These are phyloP conservation scores for Pristionchus fissidentatus DNA, from an alignment of 2,888 invertebrate species.

Conservation along the genomic window DNA sequence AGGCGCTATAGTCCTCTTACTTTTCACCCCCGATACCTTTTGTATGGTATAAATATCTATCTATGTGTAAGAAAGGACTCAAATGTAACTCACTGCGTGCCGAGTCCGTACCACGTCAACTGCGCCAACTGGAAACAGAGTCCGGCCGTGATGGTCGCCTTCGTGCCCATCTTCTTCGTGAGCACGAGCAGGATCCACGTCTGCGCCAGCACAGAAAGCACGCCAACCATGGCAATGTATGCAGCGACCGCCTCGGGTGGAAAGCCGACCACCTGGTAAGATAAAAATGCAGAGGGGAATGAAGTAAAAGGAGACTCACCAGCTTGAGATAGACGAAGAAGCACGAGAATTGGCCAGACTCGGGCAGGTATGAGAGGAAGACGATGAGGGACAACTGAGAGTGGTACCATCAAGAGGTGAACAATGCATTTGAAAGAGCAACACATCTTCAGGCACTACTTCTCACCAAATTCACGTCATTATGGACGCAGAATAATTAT, in stretches of 20 bases:
- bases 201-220: constrained; percentile 93
- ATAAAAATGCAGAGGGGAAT: neutral
- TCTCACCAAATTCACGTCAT: too few species aligned
- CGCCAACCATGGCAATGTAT: constrained; percentile 96
- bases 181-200: constrained; percentile 81
- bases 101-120: constrained; percentile 83
- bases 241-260: constrained; percentile 94
- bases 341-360: constrained; percentile 97
- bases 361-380: constrained; percentile 96
- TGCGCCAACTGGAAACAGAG: constrained; percentile 96
- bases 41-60: too few species aligned
- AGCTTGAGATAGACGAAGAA: constrained; percentile 98
- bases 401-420: neutral
- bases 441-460: too few species aligned
- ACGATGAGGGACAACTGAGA: constrained; percentile 96
- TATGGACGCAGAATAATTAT: too few species aligned
- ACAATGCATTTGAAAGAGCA: neutral
- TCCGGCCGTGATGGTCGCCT: constrained; percentile 97
- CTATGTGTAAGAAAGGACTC: too few species aligned
- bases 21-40: too few species aligned
- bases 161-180: constrained; percentile 84
- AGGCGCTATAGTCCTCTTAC: too few species aligned
- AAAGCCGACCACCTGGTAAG: constrained; percentile 88
- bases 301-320: constrained; percentile 78
- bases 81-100: constrained; percentile 65